Conservation (phyloP, 2,888 invertebrate genomes). For the Melipona beecheii region DNA sequence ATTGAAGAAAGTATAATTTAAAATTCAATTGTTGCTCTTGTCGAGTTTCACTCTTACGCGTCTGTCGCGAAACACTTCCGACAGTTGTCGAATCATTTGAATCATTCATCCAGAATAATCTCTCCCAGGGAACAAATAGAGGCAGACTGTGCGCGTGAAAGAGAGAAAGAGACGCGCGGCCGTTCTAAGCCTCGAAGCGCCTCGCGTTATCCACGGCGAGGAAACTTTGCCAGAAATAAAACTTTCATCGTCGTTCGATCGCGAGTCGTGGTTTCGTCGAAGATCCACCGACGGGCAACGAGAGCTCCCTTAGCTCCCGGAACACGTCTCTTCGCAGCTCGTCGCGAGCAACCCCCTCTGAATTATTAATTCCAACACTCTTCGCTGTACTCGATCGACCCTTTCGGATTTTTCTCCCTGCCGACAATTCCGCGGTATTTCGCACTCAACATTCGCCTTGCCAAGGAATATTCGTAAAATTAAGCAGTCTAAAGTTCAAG, state of each 20-base stretch:
- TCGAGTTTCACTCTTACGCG: not conserved
- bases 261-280: not conserved
- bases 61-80: no score
- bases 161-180: no score
- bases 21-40: slow-evolving; percentile 13
- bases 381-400: not conserved
- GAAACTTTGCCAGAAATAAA: not conserved
- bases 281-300: slow-evolving; percentile 24
- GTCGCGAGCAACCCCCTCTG: slow-evolving; percentile 5
- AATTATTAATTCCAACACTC: slow-evolving; percentile 39
- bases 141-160: no score
- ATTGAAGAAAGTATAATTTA: not conserved
- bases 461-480: no score
- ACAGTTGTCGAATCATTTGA: no score
- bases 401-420: slow-evolving; percentile 8
- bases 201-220: not conserved
- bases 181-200: not conserved
- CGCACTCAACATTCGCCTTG: no score
- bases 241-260: slow-evolving; percentile 8
- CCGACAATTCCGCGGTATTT: not conserved
- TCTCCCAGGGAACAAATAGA: no score
- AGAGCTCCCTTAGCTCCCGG: slow-evolving; percentile 13
- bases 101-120: no score
- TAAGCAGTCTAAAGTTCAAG: no score
- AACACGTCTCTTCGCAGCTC: slow-evolving; percentile 26